A percentile compares a stretch with the other conserved stretches of the same genome.
Evolutionary conservation across 2,797 vertebrate species (phyloP).

Genomic region (Lepilemur ruficaudatus): DNA sequence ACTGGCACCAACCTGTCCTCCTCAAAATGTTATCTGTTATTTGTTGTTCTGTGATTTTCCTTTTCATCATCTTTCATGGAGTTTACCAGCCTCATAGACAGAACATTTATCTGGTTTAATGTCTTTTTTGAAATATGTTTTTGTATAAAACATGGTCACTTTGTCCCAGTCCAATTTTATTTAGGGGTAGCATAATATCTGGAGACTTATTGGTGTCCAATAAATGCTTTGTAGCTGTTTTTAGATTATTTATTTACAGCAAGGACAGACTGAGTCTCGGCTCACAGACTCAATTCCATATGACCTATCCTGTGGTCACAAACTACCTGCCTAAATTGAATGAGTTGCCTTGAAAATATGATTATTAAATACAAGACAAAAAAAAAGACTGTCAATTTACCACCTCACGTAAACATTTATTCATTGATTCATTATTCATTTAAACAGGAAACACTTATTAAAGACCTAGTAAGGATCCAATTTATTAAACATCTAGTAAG

Average conservation of each 20-base stretch:
- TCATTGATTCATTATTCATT: neutral
- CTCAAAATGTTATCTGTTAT: neutral
- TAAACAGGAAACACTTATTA: constrained; percentile 11
- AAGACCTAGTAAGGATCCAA: neutral
- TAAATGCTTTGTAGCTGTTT: neutral
- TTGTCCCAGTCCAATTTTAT: constrained; percentile 6
- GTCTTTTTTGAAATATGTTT: constrained; percentile 19
- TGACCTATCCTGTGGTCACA: neutral
- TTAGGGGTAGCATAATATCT: constrained; percentile 8
- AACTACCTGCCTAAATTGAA: neutral
- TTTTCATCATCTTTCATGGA: neutral
- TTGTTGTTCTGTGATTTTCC: neutral
- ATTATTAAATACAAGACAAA: neutral
- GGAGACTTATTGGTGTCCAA: neutral
- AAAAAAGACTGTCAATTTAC: neutral
- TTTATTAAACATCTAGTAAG: neutral
- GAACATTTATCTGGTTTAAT: constrained; percentile 29
- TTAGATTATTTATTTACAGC: constrained; percentile 22
- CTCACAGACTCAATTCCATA: neutral
- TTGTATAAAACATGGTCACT: neutral
- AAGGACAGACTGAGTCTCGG: neutral
- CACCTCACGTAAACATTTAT: neutral
- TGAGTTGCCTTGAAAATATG: neutral
- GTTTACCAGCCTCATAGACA: neutral
- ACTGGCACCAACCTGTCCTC: neutral